Evolutionary conservation across 1,140 invertebrate species (phyloP), one percentile per base, ranked within the genome.

Genomic region (Drosophila fuyamai): DNA sequence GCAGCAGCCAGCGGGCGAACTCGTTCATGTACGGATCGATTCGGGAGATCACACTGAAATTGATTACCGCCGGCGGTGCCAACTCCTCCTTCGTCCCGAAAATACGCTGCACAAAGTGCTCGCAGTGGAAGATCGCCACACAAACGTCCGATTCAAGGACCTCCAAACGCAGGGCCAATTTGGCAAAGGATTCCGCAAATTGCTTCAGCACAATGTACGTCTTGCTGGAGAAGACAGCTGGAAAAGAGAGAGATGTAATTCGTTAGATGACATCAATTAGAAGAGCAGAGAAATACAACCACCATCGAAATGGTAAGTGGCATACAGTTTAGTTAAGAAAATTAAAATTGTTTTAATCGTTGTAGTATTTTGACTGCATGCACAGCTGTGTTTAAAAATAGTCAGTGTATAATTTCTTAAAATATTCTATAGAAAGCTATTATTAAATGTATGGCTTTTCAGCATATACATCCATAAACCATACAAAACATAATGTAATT

Each of bases 111-210:
- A 86, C 75, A 48, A 88, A 86, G n/a, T 82, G 50, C 46, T 92
- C 91, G 23, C 82, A 81, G 32, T 92, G 76, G n/a, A 82, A 89
- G 41, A 90, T 83, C 29, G 86, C 78, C 18, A 79, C 63, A 32
- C 83, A 57, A 0, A 85, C 90, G 56, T 92, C 91, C 6, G 74
- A 58, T 6, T 72, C 58, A 1, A 89, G 23, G 0, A 92, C 91
- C 41, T 85, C 76, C 57, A 89, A 13, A 0, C 91, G 89, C 16
- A 92, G 29, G 0, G 83, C 67, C 9, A 92, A 53, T 46, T 92
- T 92, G 23, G 89, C 85, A 50, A 92, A 78, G 0, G 91, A 90
- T 62, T 92, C 91, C 0, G 91, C 59, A 27, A 92, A 80, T 35
- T 92, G 91, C 46, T 91, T 92, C 0, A 92, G 62, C 10, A 86